Conservation (phyloP, 2,113 vertebrate genomes). For the Zootoca vivipara region DNA sequence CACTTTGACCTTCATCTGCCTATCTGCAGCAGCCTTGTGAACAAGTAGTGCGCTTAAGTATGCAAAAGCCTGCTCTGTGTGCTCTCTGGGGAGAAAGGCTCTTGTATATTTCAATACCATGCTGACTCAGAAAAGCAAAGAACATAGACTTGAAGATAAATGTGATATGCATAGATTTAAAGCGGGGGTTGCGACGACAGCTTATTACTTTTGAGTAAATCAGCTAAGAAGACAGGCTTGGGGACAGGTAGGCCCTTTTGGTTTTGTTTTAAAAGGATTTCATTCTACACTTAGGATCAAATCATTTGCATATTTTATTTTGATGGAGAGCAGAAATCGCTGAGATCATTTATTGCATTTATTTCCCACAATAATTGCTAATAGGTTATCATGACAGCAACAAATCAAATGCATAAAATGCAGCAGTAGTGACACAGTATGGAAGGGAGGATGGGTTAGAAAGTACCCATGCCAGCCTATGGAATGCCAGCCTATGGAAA, state of each 20-base stretch:
- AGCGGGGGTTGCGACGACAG: neutral
- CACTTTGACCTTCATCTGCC: slow-evolving; percentile 11
- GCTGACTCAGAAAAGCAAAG: slow-evolving; percentile 15
- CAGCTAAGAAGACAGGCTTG: neutral
- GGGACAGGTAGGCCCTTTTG: neutral
- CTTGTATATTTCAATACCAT: slow-evolving; percentile 28
- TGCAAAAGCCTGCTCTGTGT: slow-evolving; percentile 6
- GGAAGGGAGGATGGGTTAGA: too few species aligned
- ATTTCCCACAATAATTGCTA: neutral
- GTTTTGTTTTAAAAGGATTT: neutral
- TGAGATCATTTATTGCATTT: neutral
- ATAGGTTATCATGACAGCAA: neutral
- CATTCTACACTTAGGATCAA: neutral
- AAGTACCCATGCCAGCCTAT: too few species aligned
- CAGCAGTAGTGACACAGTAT: neutral
- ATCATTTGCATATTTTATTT: neutral
- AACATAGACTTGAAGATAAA: slow-evolving; percentile 2
- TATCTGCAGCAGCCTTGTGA: neutral
- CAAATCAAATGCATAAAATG: neutral
- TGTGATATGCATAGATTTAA: neutral
- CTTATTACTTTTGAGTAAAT: neutral
- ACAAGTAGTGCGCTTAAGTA: slow-evolving; percentile 15
- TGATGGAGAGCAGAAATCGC: neutral
- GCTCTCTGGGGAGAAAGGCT: neutral
- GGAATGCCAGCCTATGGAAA: too few species aligned